These are phyloP conservation scores for Drosophila nr. perissopoda DNA, from an alignment of 2,888 invertebrate genomes.

Conservation along the genomic window DNA sequence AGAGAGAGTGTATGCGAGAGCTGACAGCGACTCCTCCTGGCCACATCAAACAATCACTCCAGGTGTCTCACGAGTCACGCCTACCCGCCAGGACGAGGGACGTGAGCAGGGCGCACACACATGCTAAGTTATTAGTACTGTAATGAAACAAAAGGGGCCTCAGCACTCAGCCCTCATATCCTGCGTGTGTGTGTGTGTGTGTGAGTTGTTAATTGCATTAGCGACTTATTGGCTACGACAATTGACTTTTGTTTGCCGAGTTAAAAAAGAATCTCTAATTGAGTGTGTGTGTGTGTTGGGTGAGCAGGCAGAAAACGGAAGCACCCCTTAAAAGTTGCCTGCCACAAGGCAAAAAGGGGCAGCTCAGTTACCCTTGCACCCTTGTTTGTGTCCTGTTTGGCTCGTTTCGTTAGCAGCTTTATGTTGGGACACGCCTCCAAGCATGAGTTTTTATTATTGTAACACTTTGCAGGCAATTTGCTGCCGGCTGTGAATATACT, in stretches of 20 bases:
- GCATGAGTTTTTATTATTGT: conserved; percentile 79
- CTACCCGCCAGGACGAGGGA: conserved; percentile 48
- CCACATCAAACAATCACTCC: conserved; percentile 81
- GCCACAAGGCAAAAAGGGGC: conserved; percentile 14
- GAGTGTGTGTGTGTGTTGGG: conserved; percentile 16
- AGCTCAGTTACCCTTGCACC: conserved; percentile 22
- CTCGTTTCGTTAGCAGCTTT: conserved; percentile 73
- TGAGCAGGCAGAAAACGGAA: conserved; percentile 27
- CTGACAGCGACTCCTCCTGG: conserved; percentile 12
- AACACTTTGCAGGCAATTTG: conserved; percentile 78
- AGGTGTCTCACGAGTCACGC: conserved; percentile 84
- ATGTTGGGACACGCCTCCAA: conserved; percentile 82
- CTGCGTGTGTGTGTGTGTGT: conserved; percentile 56
- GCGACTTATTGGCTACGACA: conserved; percentile 74
- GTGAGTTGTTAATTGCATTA: conserved; percentile 79
- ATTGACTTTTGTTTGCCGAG: conserved; percentile 70
- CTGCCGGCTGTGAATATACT: conserved; percentile 64
- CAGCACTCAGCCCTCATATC: conserved; percentile 7
- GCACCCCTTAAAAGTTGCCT: conserved; percentile 45
- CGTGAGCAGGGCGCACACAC: conserved; percentile 37
- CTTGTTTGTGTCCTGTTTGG: conserved; percentile 12
- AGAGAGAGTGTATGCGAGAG: conserved; percentile 1
- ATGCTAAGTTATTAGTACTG: conserved; percentile 78
- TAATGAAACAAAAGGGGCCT: conserved; percentile 42
- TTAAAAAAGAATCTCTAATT: conserved; percentile 52